These are phyloP conservation scores for Drosophila pseudoobscura DNA, from an alignment of 1,140 invertebrate species.

Conservation along the genomic window DNA sequence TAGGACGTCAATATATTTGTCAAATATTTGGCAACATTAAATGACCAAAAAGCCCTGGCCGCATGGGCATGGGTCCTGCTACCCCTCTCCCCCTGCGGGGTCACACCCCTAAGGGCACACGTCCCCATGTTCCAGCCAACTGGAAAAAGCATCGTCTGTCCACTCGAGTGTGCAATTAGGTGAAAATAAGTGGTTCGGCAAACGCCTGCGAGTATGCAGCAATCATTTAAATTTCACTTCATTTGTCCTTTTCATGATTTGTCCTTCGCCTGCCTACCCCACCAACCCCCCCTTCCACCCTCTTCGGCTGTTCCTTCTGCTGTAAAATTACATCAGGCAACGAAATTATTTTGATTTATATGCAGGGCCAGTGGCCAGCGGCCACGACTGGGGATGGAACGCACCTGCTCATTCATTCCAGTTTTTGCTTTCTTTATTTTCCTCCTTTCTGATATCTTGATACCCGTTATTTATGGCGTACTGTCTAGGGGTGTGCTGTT, in stretches of 20 bases:
- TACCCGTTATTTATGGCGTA: too few relatives aligned
- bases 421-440: conserved; percentile 2
- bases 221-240: conserved; percentile 82
- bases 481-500: too few relatives aligned
- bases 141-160: conserved; percentile 61
- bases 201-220: conserved; percentile 78
- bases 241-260: conserved; percentile 80
- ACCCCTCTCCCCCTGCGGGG: neutral
- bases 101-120: too few relatives aligned
- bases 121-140: conserved; percentile 13
- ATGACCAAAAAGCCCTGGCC: conserved; percentile 1
- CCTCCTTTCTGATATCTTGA: neutral
- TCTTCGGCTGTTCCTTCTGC: too few relatives aligned
- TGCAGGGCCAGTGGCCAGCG: conserved; percentile 48
- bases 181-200: conserved; percentile 80
- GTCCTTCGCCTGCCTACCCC: neutral
- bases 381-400: conserved; percentile 6
- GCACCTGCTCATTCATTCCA: conserved; percentile 29
- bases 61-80: neutral
- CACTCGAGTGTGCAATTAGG: conserved; percentile 81
- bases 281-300: neutral
- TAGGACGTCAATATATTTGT: conserved; percentile 58
- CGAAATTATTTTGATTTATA: conserved; percentile 82
- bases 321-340: conserved; percentile 69
- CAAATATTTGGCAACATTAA: conserved; percentile 47